Base-by-base conservation (phyloP, 64 coral and sea anemone species). In the Actinia equina region DNA sequence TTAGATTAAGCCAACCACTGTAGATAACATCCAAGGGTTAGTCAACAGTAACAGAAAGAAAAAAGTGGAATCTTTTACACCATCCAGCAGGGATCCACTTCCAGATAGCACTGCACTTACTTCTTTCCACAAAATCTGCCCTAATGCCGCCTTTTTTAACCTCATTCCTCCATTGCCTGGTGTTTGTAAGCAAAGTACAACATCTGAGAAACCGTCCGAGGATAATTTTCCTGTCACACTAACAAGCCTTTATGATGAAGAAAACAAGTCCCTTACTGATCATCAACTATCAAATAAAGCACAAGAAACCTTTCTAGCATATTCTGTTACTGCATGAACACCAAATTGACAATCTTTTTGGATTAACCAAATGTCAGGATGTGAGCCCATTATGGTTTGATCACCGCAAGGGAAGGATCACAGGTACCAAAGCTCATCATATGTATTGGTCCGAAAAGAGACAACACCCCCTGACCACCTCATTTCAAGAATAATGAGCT, bases 361-460 rank as follows among this genome's bases (percentile, higher is more conserved):
- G 62, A 61, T 82, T 30, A 63, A 83, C 88, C 56, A 89, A 77
- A 79, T 22, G 69, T 77, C 87, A 88, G 87, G 53, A 71, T 52
- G 79, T 88, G 56, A 80, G 71, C 77, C 77, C 87, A 80, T 74
- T 88, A 51, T 88, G 86, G 87, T 79, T 88, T 88, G 87, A 88
- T 58, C 71, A 88, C 77, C 44, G 64, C n/a, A 85, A 77, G 23
- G 89, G 89, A 1, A 53, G 82, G n/a, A 90, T 85, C 17, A 90
- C 89, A 77, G 89, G 46, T 22, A 90, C 64, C 37, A 85, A 60
- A 83, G 67, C 83, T 17, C 89, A 90, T 58, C 13, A 52, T n/a
- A n/a, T 44, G 52, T 91, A 17, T n/a, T 86, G n/a, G 43, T 52
- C 19, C 57, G 62, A 37, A n/a, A n/a, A n/a, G n/a, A n/a, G n/a